These are phyloP conservation scores for Plemyria rubiginata DNA, from an alignment of 2,888 invertebrate genomes.

Conservation along the genomic window DNA sequence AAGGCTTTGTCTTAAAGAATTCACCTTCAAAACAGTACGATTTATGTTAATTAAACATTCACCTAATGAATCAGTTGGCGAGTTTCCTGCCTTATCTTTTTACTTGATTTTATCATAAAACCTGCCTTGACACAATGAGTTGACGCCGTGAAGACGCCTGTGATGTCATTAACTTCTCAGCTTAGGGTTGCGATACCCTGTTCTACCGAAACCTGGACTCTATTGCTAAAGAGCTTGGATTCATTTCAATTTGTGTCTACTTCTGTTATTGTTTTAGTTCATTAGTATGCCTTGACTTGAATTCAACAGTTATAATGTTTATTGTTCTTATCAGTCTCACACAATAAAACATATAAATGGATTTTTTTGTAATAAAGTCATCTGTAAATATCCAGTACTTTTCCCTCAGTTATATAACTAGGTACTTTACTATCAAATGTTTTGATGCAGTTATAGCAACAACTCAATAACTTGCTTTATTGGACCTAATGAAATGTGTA, in stretches of 20 bases:
- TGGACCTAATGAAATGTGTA: too few species aligned
- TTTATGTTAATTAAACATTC: slow-evolving; percentile 6
- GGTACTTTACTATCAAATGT: too few species aligned
- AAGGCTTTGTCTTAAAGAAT: slow-evolving; percentile 11
- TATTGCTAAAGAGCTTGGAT: slow-evolving; percentile 3
- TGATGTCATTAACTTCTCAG: slow-evolving; percentile 13
- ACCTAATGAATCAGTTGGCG: slow-evolving; percentile 24
- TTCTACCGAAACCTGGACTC: background rate
- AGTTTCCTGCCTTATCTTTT: slow-evolving; percentile 13
- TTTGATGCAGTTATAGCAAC: too few species aligned
- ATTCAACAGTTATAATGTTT: background rate
- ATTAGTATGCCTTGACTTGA: background rate
- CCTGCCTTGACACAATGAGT: slow-evolving; percentile 17
- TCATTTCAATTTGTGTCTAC: background rate
- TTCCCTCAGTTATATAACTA: background rate
- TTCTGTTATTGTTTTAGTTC: background rate
- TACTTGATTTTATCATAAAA: slow-evolving; percentile 17
- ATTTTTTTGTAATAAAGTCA: background rate
- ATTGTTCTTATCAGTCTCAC: background rate
- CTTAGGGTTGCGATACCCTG: slow-evolving; percentile 1
- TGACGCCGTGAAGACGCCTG: slow-evolving; percentile 22
- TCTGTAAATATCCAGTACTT: background rate
- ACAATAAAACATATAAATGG: background rate
- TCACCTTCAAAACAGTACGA: slow-evolving; percentile 15
- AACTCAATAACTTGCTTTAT: too few species aligned